Conservation (phyloP, 2,113 vertebrate species). For the Oreochromis niloticus region DNA sequence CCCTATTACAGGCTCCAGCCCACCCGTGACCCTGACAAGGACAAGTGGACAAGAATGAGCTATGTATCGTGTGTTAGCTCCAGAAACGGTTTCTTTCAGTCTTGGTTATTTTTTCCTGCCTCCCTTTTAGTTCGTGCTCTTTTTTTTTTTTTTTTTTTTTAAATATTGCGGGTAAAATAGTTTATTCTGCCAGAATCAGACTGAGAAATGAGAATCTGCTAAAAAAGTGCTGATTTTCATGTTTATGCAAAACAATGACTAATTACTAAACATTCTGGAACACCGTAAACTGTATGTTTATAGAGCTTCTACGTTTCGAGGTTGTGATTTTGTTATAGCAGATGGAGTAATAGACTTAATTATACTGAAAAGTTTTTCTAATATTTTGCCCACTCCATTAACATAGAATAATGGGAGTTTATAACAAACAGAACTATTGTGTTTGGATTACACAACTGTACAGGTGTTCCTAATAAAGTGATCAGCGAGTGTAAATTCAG, state of each 20-base stretch:
- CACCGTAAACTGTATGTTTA: background rate
- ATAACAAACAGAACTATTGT: background rate
- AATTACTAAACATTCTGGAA: background rate
- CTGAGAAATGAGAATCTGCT: rapidly evolving
- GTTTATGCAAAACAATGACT: background rate
- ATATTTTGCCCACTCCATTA: background rate
- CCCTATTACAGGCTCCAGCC: background rate
- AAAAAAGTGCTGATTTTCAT: background rate
- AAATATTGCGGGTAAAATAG: background rate
- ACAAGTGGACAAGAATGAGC: background rate
- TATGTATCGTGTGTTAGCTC: rapidly evolving
- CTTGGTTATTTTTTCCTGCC: background rate
- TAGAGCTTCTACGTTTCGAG: rapidly evolving
- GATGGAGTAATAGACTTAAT: background rate
- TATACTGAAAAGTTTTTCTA: background rate
- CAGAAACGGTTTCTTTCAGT: background rate
- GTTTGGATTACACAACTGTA: background rate
- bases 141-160: background rate
- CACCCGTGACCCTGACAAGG: background rate
- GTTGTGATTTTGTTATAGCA: background rate
- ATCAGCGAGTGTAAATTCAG: background rate
- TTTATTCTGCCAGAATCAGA: background rate
- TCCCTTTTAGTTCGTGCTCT: rapidly evolving
- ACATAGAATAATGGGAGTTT: background rate
- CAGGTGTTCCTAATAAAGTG: background rate